Conservation (phyloP, 2,888 invertebrate species). For the Lymantria monacha region DNA sequence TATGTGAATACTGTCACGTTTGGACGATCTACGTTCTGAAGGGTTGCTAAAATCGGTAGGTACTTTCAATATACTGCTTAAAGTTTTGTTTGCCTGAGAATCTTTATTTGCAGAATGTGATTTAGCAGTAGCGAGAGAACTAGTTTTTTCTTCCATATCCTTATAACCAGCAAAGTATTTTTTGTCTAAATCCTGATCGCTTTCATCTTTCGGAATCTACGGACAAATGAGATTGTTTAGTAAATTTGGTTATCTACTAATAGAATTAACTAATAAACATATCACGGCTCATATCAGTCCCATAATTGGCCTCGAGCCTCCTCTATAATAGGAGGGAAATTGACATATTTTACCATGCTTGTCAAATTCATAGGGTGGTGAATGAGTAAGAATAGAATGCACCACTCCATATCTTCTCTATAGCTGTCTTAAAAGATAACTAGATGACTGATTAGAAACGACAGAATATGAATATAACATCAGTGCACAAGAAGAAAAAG, state of each 20-base stretch:
- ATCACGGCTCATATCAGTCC: no score
- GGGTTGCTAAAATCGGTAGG: neutral
- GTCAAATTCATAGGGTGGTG: no score
- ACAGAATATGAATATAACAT: no score
- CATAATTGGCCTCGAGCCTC: no score
- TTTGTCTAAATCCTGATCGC: conserved; percentile 67
- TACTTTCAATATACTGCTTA: neutral
- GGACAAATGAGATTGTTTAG: neutral
- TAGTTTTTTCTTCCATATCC: conserved; percentile 36
- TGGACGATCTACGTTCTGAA: neutral
- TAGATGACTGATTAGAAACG: no score
- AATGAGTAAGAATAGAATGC: no score
- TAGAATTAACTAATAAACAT: neutral
- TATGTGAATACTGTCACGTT: conserved; percentile 1
- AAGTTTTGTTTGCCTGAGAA: neutral
- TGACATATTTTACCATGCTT: no score
- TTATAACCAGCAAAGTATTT: conserved; percentile 71
- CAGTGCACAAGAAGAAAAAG: no score
- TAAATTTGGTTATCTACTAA: neutral
- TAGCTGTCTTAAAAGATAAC: no score
- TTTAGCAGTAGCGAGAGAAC: neutral
- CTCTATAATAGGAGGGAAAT: no score
- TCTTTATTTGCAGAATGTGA: neutral
- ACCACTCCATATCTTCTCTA: no score
- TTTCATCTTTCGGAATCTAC: conserved; percentile 59